A percentile compares a stretch with the other conserved stretches of the same genome.
phyloP scores from a whole-genome alignment of 2,797 vertebrate genomes.

The Sebastes itinus region DNA sequence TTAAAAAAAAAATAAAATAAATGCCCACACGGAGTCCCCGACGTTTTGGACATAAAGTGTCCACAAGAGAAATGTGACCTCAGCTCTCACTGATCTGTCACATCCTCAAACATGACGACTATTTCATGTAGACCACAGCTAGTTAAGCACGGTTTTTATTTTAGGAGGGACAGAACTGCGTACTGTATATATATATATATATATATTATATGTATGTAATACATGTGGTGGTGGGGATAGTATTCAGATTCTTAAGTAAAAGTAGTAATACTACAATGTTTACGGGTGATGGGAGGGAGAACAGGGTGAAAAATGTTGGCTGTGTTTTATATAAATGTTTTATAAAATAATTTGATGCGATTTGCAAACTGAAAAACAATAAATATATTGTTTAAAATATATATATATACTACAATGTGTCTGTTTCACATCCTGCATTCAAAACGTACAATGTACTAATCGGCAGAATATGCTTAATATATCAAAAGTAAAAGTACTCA shows the following conservation, averaged over 20 bases:
- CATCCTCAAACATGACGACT: neutral
- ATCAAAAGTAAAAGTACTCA: neutral
- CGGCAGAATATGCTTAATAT: neutral
- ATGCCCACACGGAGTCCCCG: constrained; percentile 4
- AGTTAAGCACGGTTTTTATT: neutral
- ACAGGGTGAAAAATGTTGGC: too few relatives aligned
- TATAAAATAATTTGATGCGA: too few relatives aligned
- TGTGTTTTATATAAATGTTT: too few relatives aligned
- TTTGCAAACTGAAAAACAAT: too few relatives aligned
- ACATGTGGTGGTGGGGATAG: neutral
- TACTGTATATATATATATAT: neutral
- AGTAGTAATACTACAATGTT: neutral
- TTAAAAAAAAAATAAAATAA: constrained; percentile 6
- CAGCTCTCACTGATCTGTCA: neutral
- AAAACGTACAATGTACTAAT: neutral
- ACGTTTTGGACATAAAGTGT: constrained; percentile 1
- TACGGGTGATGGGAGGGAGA: too few relatives aligned
- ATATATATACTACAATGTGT: neutral
- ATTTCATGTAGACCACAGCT: neutral
- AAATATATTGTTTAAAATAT: too few relatives aligned
- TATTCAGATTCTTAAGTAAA: neutral
- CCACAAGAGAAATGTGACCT: constrained; percentile 36
- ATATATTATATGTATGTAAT: too few relatives aligned
- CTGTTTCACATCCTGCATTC: neutral
- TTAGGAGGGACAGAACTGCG: neutral